Evolutionary conservation across 2,888 invertebrate species (phyloP), one percentile per base, ranked within the genome.

Genomic region (Aphrophora alni): DNA sequence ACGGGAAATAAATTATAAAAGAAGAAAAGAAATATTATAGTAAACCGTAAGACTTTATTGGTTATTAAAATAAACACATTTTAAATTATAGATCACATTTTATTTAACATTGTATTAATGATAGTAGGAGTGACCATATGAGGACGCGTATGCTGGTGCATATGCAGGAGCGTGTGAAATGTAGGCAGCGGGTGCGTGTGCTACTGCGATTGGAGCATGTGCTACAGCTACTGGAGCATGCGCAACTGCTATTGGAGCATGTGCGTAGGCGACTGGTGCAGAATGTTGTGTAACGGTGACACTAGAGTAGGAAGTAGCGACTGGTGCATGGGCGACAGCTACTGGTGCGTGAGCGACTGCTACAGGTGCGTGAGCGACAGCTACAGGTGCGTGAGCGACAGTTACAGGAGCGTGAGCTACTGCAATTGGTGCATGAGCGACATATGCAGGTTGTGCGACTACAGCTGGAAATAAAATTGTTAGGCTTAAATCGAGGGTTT

Each of bases 241-340:
- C 4, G 84, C 83, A 86, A 89, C 89, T 21, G 88, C 89, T 87
- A 27, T 88, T 21, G 59, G 59, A 78, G 86, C 87, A 85, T 88
- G 88, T 82, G 68, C 85, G 70, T 44, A n/a, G 71, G 77, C 78
- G 0, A 76, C 80, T 17, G 77, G 75, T 59, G 59, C 59, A 59
- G 59, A n/a, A 21, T 59, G 59, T 59, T 59, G 59, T 21, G 59
- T 59, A 21, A 59, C 59, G 0, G 81, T 84, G 25, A 85, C 86
- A 77, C 85, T 84, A 10, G 84, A 82, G 86, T 89, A 89, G 21
- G 88, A 89, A 86, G 26, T 88, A 78, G 81, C 84, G 78, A 86
- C 87, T 85, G 88, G 88, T 82, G 68, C 85, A 70, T 59, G 28
- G 70, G 76, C 78, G 0, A 75, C 80, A 14, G 77, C 77, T 25